Conservation (phyloP, 2,113 vertebrate species). For the Hoplias malabaricus region DNA sequence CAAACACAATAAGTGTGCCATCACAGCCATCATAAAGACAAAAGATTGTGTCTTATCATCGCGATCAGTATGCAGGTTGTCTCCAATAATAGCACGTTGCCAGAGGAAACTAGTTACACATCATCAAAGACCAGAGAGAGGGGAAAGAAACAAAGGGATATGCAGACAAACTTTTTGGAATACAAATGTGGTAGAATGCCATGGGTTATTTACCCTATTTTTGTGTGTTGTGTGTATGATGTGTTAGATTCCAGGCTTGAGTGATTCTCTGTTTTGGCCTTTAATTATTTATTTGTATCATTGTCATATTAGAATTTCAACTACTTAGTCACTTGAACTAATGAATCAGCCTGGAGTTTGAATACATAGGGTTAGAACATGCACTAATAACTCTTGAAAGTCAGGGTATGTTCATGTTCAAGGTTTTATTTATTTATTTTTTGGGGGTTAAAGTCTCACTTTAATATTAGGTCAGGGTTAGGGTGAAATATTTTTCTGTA, state of each 20-base stretch:
- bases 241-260: constrained; percentile 36
- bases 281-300: not conserved
- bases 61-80: not conserved
- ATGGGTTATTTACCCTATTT: constrained; percentile 42
- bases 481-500: too few species aligned
- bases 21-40: not conserved
- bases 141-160: constrained; percentile 9
- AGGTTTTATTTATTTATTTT: too few species aligned
- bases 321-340: not conserved
- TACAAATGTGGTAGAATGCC: constrained; percentile 32
- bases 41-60: not conserved
- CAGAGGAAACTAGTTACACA: constrained; percentile 19
- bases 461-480: too few species aligned
- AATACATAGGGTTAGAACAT: not conserved
- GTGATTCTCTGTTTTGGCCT: not conserved
- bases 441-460: too few species aligned
- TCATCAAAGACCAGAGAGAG: constrained; percentile 30
- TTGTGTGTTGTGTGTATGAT: constrained; percentile 39
- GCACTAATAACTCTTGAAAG: not conserved
- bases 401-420: too few species aligned
- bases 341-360: not conserved
- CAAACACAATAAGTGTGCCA: not conserved
- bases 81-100: constrained; percentile 6
- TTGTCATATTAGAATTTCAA: not conserved
- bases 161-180: constrained; percentile 28